Evolutionary conservation across 2,888 invertebrate genomes (phyloP).

Genomic region (Caenorhabditis angaria): DNA sequence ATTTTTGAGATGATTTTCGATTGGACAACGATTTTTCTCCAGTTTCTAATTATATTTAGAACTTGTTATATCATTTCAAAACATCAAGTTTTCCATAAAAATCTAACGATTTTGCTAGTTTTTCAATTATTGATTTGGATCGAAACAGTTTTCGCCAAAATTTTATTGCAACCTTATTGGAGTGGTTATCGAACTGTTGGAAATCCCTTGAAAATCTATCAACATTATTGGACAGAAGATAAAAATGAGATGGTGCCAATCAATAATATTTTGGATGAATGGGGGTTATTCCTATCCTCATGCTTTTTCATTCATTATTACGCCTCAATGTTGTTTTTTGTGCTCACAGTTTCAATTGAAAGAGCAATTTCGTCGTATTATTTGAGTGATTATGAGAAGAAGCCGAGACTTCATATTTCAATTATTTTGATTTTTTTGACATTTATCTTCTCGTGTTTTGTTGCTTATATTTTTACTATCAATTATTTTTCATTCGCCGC

Average conservation of each 20-base stretch:
- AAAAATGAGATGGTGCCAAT: not conserved
- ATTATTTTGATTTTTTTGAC: not conserved
- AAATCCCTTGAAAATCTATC: not conserved
- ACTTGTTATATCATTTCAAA: not conserved
- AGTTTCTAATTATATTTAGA: not conserved
- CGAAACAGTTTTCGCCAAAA: not conserved
- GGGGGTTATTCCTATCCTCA: not conserved
- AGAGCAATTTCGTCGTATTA: not conserved
- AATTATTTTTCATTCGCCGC: not conserved
- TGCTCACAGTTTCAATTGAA: not conserved
- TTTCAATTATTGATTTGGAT: not conserved
- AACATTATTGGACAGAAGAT: not conserved
- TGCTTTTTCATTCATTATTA: not conserved
- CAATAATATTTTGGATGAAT: not conserved
- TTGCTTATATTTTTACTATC: not conserved
- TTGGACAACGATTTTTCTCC: not conserved
- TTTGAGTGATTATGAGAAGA: not conserved
- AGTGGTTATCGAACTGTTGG: not conserved
- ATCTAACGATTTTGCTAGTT: not conserved
- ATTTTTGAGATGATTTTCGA: not conserved
- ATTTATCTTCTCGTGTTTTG: not conserved
- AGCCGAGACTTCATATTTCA: not conserved
- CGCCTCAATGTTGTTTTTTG: not conserved
- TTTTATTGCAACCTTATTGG: not conserved
- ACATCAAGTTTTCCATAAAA: not conserved